Percentiles rank a stretch among this genome's conserved stretches.
phyloP scores from a whole-genome alignment of 2,888 invertebrate species.

The Scotopteryx bipunctaria region DNA sequence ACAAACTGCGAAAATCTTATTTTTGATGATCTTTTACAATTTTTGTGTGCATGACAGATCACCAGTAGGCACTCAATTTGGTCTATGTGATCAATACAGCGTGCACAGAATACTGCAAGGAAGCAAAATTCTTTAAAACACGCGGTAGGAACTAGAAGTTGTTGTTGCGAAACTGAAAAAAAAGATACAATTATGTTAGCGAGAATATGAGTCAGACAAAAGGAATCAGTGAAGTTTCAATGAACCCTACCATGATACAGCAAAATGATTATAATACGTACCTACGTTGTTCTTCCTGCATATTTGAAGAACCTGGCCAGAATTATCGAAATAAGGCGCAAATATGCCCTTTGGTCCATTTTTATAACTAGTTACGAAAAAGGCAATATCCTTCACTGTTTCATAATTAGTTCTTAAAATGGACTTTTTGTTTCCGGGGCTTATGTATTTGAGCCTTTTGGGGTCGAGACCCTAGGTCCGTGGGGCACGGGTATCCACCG shows the following conservation, averaged over 20 bases:
- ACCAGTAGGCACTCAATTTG: conserved; percentile 3
- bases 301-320: no score
- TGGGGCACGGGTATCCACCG: no score
- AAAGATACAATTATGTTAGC: conserved; percentile 1
- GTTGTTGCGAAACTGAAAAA: conserved; percentile 9
- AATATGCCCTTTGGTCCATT: no score
- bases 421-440: no score
- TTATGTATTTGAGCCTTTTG: no score
- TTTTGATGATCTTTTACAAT: conserved; percentile 3
- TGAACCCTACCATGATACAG: conserved; percentile 3
- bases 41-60: conserved; percentile 16
- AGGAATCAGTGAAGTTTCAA: no score
- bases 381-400: no score
- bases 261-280: not conserved
- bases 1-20: not conserved
- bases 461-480: no score
- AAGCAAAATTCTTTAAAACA: conserved; percentile 4
- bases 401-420: no score
- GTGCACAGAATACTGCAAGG: conserved; percentile 17
- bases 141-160: not conserved
- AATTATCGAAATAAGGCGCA: no score
- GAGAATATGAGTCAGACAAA: conserved; percentile 13
- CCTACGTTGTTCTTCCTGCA: not conserved
- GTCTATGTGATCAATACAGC: conserved; percentile 29
- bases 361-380: no score